These are phyloP conservation scores for Hirtodrosophila confusa DNA, from an alignment of 2,888 invertebrate species.

Conservation along the genomic window DNA sequence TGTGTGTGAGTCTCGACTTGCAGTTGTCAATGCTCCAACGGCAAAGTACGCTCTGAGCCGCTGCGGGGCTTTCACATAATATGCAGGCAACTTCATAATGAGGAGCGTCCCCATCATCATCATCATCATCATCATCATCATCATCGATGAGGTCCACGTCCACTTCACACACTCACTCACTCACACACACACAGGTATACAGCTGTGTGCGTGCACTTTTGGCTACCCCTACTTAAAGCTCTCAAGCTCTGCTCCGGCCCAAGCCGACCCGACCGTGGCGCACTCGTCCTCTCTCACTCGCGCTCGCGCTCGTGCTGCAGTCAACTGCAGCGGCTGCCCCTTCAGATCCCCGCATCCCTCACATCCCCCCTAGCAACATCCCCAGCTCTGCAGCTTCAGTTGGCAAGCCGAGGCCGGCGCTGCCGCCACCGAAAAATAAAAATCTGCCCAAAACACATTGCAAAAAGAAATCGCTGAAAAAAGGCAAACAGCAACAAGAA, in stretches of 20 bases:
- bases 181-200: not conserved
- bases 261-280: not conserved
- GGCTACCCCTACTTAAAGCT: constrained; percentile 74
- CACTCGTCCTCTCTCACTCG: constrained; percentile 21
- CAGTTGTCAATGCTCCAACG: constrained; percentile 70
- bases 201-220: constrained; percentile 43
- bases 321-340: constrained; percentile 38
- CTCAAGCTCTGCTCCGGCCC: constrained; percentile 61
- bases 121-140: constrained; percentile 24
- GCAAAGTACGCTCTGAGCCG: constrained; percentile 73
- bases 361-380: not conserved
- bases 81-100: constrained; percentile 71
- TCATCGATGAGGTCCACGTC: constrained; percentile 30
- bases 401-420: no score
- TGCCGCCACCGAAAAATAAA: constrained; percentile 75
- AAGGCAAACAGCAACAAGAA: constrained; percentile 44
- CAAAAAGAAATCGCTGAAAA: constrained; percentile 57
- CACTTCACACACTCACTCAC: constrained; percentile 36
- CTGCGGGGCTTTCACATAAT: constrained; percentile 73
- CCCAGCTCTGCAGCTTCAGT: constrained; percentile 22
- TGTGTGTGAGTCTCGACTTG: constrained; percentile 50
- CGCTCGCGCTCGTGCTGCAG: constrained; percentile 22
- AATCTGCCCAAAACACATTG: constrained; percentile 76
- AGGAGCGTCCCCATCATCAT: constrained; percentile 42
- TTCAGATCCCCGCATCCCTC: not conserved